phyloP scores from a whole-genome alignment of 2,113 vertebrate genomes.

The Gallinago paraguaiae region DNA sequence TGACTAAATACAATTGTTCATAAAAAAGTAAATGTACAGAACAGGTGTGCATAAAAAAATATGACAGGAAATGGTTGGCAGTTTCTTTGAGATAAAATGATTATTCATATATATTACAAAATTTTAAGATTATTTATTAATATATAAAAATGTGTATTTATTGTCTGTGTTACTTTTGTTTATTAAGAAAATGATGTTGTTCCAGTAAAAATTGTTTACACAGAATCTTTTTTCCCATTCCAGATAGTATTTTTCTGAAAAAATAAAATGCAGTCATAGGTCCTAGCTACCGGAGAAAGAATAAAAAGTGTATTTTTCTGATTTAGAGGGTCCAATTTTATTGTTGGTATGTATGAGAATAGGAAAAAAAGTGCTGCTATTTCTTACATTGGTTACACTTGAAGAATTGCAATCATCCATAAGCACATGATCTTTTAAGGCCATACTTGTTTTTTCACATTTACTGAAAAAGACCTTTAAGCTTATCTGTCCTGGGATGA shows the following conservation, averaged over 20 bases:
- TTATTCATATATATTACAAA: conserved; percentile 30
- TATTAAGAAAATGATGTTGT: conserved; percentile 13
- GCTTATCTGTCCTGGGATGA: background rate
- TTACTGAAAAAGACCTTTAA: background rate
- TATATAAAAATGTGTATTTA: background rate
- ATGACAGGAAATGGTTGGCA: background rate
- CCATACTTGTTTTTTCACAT: background rate
- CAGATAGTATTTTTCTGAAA: background rate
- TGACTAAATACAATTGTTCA: background rate
- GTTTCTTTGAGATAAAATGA: conserved; percentile 25
- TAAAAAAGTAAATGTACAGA: background rate
- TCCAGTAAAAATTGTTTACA: background rate
- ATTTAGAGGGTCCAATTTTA: background rate
- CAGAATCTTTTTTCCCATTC: background rate
- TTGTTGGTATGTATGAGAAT: background rate
- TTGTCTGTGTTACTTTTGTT: background rate
- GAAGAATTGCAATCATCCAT: background rate
- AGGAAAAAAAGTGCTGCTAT: background rate
- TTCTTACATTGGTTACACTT: background rate
- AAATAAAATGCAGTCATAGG: background rate
- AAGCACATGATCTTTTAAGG: background rate
- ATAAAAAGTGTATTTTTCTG: background rate
- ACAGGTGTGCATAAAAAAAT: background rate
- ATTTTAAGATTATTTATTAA: conserved; percentile 45
- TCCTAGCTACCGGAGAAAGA: background rate